Conservation (phyloP, 2,888 invertebrate genomes). For the Andrena flavipes region DNA sequence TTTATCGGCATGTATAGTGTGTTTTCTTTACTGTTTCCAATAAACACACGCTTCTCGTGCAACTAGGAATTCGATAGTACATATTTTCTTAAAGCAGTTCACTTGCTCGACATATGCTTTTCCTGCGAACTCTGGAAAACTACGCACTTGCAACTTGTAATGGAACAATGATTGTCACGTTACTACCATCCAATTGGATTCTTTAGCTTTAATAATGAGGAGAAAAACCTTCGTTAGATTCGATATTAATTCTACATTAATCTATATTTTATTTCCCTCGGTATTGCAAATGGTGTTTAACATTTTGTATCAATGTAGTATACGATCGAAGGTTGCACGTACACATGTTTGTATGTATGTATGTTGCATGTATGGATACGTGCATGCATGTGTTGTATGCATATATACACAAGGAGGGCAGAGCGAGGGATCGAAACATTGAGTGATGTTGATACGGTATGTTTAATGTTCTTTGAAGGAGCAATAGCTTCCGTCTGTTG, state of each 20-base stretch:
- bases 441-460: background rate
- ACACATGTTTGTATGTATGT: background rate
- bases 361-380: background rate
- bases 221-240: background rate
- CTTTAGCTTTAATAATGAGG: background rate
- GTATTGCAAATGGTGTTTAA: background rate
- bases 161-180: background rate
- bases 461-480: background rate
- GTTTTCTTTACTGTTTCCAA: conserved; percentile 15
- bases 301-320: background rate
- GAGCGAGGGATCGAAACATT: background rate
- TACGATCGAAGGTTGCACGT: background rate
- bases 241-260: background rate
- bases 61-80: background rate
- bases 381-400: background rate
- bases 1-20: conserved; percentile 14
- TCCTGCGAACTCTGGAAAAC: background rate
- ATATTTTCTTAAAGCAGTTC: background rate
- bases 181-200: background rate
- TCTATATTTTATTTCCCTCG: background rate
- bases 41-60: background rate
- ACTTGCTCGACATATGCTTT: background rate
- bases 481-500: background rate
- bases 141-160: background rate
- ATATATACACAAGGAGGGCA: too few relatives aligned